Evolutionary conservation across 1,140 invertebrate genomes (phyloP).

Genomic region (Meloidogyne floridensis): DNA sequence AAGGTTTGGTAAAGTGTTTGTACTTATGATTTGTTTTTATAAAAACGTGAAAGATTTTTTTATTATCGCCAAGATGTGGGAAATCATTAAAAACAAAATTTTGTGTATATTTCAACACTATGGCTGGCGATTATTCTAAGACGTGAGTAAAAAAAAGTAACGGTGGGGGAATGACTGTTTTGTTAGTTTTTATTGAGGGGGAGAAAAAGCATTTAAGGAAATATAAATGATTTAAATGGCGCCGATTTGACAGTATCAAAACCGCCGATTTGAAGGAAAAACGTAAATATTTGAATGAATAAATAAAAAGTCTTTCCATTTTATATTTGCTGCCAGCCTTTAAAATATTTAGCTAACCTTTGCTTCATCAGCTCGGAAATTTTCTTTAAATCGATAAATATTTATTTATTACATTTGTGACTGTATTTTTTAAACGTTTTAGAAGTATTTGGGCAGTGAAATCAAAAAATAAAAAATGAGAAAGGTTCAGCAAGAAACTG

Average conservation of each 20-base stretch:
- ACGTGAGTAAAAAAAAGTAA: neutral
- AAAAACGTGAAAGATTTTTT: neutral
- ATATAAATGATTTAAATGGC: neutral
- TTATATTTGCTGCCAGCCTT: too few relatives aligned
- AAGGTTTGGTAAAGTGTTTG: neutral
- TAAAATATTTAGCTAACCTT: constrained; percentile 4
- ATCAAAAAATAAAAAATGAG: neutral
- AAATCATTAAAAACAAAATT: neutral
- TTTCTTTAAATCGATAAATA: constrained; percentile 2
- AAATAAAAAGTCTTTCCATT: neutral
- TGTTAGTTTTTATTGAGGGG: neutral
- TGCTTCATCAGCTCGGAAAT: neutral
- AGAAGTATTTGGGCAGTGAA: neutral
- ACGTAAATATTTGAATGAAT: neutral
- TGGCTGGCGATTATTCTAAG: neutral
- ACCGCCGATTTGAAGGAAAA: neutral
- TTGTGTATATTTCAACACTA: neutral
- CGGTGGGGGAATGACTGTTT: neutral
- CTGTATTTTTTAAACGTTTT: neutral
- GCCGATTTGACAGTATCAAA: neutral
- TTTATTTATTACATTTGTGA: neutral
- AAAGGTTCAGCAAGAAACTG: neutral
- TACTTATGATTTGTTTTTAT: neutral
- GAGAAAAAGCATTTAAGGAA: neutral
- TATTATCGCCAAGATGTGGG: constrained; percentile 2